Percentiles rank a stretch among this genome's conserved stretches.
Conservation (phyloP, 2,797 vertebrate genomes). For the Phalanger gymnotis region DNA sequence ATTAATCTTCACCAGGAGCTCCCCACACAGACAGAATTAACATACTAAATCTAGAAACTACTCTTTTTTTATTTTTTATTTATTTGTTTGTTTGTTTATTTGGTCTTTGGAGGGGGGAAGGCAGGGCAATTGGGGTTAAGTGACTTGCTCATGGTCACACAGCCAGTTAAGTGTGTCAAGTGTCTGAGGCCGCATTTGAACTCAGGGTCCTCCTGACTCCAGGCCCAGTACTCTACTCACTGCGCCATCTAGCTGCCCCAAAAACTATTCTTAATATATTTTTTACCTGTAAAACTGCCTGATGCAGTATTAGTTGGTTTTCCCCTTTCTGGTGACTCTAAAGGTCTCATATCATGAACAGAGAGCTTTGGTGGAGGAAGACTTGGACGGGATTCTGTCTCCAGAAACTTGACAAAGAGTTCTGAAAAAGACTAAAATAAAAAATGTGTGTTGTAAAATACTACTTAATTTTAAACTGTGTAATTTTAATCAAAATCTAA, state of each 20-base stretch:
- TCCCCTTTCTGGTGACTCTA: conserved; percentile 86
- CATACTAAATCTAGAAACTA: neutral
- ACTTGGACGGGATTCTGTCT: conserved; percentile 93
- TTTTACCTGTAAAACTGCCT: conserved; percentile 85
- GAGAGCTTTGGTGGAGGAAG: conserved; percentile 91
- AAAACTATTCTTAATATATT: neutral
- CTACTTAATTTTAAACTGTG: neutral
- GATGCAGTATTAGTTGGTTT: conserved; percentile 74
- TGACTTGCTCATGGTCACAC: too few species aligned
- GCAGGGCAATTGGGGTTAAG: too few species aligned
- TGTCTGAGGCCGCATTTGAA: too few species aligned
- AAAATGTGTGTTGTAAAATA: conserved; percentile 40
- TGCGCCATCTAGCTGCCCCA: too few species aligned
- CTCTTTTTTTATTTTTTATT: conserved; percentile 77
- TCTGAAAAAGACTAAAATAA: conserved; percentile 95
- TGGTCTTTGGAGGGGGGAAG: too few species aligned
- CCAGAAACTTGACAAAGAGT: conserved; percentile 97
- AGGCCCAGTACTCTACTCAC: too few species aligned
- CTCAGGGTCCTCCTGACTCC: too few species aligned
- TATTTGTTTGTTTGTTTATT: too few species aligned
- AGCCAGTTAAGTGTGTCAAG: too few species aligned
- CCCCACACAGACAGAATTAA: neutral
- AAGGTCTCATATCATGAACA: conserved; percentile 90
- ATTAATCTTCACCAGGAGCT: neutral
- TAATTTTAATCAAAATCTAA: neutral